Conservation (phyloP, 2,113 vertebrate species). For the Campylomormyrus tamandua region DNA sequence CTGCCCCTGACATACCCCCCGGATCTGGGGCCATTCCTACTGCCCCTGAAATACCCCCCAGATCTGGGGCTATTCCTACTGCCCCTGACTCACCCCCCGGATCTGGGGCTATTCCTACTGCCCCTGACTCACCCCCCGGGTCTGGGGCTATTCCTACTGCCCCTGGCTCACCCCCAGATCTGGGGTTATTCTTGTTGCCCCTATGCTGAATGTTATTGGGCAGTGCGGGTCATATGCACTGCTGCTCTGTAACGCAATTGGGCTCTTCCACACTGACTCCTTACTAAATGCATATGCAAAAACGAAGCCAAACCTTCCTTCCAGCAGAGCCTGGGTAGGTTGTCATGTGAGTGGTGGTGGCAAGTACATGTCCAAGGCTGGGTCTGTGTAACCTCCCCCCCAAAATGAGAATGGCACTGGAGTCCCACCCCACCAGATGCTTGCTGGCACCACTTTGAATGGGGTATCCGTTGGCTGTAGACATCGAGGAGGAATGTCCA, state of each 20-base stretch:
- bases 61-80: no score
- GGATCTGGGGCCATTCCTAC: no score
- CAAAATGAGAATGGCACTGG: not conserved
- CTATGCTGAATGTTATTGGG: not conserved
- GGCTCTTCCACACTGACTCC: not conserved
- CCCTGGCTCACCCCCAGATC: no score
- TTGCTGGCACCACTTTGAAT: conserved; percentile 71
- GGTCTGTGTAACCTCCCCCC: not conserved
- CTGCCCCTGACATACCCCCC: not conserved
- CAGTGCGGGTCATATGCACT: not conserved
- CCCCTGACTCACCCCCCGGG: no score
- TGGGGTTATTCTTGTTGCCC: not conserved
- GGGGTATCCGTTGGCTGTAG: conserved; percentile 66
- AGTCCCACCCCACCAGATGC: not conserved
- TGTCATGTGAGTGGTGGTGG: not conserved
- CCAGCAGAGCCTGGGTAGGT: not conserved
- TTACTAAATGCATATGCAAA: not conserved
- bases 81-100: no score
- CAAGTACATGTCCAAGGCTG: not conserved
- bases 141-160: no score
- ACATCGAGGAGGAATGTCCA: conserved; percentile 50
- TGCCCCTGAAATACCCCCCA: no score
- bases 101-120: no score
- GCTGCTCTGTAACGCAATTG: not conserved
- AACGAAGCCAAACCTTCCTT: not conserved